phyloP scores from a whole-genome alignment of 2,888 invertebrate genomes.

The Zhuqinia jingwanae region DNA sequence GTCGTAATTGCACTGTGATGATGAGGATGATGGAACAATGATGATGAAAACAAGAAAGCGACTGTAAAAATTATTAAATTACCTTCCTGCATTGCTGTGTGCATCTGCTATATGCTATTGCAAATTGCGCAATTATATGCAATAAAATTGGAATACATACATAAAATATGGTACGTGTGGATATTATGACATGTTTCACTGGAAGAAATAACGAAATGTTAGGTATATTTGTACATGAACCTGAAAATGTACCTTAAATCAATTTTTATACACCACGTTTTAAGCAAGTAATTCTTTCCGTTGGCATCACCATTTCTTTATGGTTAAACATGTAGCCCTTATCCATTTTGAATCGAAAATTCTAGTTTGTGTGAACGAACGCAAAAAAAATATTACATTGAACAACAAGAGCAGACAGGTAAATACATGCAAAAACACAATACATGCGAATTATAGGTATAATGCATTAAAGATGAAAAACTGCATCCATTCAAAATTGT shows the following conservation, averaged over 20 bases:
- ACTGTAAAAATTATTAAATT: constrained; percentile 41
- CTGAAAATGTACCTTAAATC: background rate
- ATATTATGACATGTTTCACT: constrained; percentile 10
- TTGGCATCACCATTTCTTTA: too few species aligned
- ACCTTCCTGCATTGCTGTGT: constrained; percentile 40
- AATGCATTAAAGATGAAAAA: too few species aligned
- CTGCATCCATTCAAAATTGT: too few species aligned
- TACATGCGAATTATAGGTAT: too few species aligned
- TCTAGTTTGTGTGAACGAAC: too few species aligned
- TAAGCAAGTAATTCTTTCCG: background rate
- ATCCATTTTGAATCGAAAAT: too few species aligned
- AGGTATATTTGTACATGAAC: background rate
- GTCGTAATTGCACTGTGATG: constrained; percentile 14
- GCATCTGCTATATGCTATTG: constrained; percentile 57
- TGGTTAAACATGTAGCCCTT: too few species aligned
- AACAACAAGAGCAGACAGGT: too few species aligned
- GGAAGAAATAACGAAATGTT: background rate
- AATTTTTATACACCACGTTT: background rate
- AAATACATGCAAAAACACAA: too few species aligned
- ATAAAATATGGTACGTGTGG: background rate
- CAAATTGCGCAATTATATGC: constrained; percentile 69
- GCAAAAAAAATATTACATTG: too few species aligned
- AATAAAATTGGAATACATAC: constrained; percentile 53
- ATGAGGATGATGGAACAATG: constrained; percentile 24
- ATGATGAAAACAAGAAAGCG: constrained; percentile 51